These are phyloP conservation scores for Autographa gamma DNA, from an alignment of 2,888 invertebrate genomes.

Conservation along the genomic window DNA sequence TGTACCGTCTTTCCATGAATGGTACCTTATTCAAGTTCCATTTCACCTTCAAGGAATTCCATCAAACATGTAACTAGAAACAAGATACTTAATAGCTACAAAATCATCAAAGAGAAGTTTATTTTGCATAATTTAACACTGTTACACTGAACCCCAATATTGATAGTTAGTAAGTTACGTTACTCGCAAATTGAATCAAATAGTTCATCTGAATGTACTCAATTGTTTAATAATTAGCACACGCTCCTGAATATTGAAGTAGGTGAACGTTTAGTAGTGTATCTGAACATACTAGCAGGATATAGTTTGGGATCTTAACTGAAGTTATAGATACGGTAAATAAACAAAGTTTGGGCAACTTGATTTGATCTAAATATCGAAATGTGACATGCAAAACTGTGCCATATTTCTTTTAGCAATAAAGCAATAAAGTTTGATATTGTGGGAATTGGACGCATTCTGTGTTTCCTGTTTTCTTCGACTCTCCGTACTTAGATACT, in stretches of 20 bases:
- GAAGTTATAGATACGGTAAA: background rate
- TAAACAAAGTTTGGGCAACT: background rate
- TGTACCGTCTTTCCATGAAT: background rate
- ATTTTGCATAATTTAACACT: slow-evolving; percentile 43
- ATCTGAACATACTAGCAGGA: background rate
- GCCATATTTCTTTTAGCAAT: too few species aligned
- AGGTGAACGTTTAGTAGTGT: background rate
- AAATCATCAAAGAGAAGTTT: slow-evolving; percentile 34
- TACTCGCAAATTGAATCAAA: slow-evolving; percentile 44
- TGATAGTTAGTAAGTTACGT: slow-evolving; percentile 40
- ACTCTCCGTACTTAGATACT: too few species aligned
- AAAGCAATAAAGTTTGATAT: too few species aligned
- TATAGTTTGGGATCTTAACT: background rate
- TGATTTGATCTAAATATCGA: background rate
- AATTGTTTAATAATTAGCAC: slow-evolving; percentile 45
- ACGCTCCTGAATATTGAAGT: slow-evolving; percentile 17
- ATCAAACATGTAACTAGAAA: slow-evolving; percentile 6
- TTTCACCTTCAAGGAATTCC: background rate
- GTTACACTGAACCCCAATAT: slow-evolving; percentile 31
- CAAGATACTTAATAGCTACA: slow-evolving; percentile 2
- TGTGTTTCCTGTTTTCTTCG: too few species aligned
- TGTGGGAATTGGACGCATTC: too few species aligned
- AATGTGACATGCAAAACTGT: background rate
- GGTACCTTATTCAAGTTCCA: background rate
- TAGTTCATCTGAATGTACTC: slow-evolving; percentile 31